These are phyloP conservation scores for Acanthis flammea DNA, from an alignment of 2,797 vertebrate species.

Conservation along the genomic window DNA sequence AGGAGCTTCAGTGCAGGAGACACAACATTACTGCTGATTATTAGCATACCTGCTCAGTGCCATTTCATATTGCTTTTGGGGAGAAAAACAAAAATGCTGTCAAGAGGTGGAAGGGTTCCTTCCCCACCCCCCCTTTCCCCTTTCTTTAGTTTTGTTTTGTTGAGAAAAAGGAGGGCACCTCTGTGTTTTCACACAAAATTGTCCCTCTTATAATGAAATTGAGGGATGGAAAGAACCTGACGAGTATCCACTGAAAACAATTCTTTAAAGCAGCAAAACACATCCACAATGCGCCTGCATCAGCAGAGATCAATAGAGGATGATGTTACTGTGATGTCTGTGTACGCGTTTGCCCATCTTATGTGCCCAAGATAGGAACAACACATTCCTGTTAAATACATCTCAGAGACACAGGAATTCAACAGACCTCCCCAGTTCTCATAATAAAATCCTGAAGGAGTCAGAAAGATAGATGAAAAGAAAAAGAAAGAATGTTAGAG, in stretches of 20 bases:
- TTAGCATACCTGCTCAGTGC: background rate
- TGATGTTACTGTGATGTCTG: constrained; percentile 42
- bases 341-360: constrained; percentile 6
- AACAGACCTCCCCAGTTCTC: background rate
- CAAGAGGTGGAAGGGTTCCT: background rate
- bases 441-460: background rate
- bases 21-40: constrained; percentile 59
- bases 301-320: constrained; percentile 37
- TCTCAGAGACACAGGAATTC: background rate
- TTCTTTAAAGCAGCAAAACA: constrained; percentile 32
- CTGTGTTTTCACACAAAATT: background rate
- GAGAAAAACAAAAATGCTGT: background rate
- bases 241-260: constrained; percentile 30
- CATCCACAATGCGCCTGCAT: background rate
- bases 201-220: background rate
- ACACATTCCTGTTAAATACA: background rate
- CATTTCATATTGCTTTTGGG: background rate
- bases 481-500: background rate
- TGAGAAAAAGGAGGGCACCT: background rate
- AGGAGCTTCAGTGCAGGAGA: constrained; percentile 40
- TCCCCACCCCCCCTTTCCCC: accelerated
- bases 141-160: background rate
- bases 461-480: background rate
- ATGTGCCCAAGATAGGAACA: background rate
- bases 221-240: background rate